Conservation (phyloP, 2,113 vertebrate genomes). For the Neomonachus schauinslandi region DNA sequence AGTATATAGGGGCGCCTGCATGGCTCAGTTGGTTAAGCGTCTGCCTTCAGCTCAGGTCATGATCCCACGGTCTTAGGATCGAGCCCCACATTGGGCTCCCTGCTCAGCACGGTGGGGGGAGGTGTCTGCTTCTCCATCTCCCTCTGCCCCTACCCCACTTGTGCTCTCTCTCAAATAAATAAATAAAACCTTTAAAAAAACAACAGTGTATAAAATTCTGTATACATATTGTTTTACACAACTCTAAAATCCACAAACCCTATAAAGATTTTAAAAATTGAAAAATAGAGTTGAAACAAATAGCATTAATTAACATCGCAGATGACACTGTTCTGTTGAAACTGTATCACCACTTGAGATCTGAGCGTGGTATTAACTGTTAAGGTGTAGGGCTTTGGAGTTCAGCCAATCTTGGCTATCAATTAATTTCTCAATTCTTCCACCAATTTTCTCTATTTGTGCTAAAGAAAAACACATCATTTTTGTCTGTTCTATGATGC, state of each 20-base stretch:
- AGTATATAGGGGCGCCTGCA: not conserved
- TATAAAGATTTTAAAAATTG: not conserved
- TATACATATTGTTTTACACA: not conserved
- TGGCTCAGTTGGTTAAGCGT: not conserved
- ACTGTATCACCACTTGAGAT: not conserved
- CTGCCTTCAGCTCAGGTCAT: not conserved
- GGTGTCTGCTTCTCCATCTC: not conserved
- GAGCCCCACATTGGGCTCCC: not conserved
- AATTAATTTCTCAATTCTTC: not conserved
- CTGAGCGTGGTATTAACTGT: not conserved
- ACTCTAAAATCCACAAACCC: not conserved
- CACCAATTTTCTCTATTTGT: not conserved
- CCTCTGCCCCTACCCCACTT: not conserved
- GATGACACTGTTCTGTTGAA: not conserved
- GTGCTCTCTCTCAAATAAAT: not conserved
- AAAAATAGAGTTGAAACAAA: slow-evolving; percentile 35
- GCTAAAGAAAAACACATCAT: not conserved
- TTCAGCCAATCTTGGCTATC: not conserved
- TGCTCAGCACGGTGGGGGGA: not conserved
- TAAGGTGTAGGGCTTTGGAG: not conserved
- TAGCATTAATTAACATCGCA: not conserved
- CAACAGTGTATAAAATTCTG: not conserved
- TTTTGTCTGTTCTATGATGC: not conserved
- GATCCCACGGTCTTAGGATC: not conserved
- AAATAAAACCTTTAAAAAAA: not conserved